These are phyloP conservation scores for Venustoraphidia nigricollis DNA, from an alignment of 2,888 invertebrate species.

Conservation along the genomic window DNA sequence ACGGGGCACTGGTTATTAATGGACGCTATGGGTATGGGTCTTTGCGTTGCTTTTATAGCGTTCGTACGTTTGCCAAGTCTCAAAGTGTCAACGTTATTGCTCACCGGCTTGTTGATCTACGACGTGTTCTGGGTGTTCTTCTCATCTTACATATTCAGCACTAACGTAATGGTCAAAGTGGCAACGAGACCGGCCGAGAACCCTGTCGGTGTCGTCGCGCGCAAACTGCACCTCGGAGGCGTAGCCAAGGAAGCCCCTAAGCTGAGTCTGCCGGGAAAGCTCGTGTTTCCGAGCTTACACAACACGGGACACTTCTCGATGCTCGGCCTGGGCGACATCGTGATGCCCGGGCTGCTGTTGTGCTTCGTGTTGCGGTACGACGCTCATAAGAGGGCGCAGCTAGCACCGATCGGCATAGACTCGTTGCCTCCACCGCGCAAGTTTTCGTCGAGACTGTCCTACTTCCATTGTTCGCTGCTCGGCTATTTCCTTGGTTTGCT, in stretches of 20 bases:
- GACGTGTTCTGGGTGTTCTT: conserved; percentile 99
- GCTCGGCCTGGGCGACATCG: conserved; percentile 76
- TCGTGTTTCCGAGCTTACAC: conserved; percentile 94
- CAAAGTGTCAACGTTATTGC: conserved; percentile 85
- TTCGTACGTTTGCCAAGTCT: conserved; percentile 90
- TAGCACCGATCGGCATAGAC: conserved; percentile 29
- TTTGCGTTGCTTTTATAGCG: conserved; percentile 95
- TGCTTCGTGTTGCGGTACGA: conserved; percentile 96
- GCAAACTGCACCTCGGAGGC: conserved; percentile 81
- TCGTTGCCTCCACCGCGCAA: not conserved
- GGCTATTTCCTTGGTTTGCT: conserved; percentile 91
- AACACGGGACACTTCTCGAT: conserved; percentile 94
- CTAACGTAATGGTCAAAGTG: conserved; percentile 96
- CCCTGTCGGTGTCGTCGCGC: conserved; percentile 84
- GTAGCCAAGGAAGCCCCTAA: conserved; percentile 88
- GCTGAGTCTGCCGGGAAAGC: conserved; percentile 87
- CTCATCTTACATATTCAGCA: conserved; percentile 95
- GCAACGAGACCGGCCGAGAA: conserved; percentile 78
- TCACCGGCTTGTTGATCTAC: conserved; percentile 86
- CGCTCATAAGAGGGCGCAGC: conserved; percentile 87
- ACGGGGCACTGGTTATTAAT: conserved; percentile 97
- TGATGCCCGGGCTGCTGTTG: conserved; percentile 89
- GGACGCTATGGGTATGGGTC: conserved; percentile 98
- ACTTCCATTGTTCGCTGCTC: conserved; percentile 96
- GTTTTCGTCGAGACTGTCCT: conserved; percentile 53